phyloP scores from a whole-genome alignment of 2,888 invertebrate genomes.

The Mantis religiosa region DNA sequence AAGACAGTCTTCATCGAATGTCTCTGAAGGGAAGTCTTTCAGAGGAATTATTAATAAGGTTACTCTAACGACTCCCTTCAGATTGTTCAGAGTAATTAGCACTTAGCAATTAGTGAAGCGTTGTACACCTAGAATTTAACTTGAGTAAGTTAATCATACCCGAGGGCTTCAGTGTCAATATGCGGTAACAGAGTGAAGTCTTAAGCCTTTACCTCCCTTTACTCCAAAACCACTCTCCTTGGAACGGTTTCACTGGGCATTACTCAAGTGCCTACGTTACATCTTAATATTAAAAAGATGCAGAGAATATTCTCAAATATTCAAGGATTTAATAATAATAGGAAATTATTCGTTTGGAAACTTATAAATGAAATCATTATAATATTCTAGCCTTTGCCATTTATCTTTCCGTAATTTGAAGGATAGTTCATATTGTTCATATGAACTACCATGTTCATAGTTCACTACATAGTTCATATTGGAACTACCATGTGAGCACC shows the following conservation, averaged over 20 bases:
- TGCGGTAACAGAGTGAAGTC: background rate
- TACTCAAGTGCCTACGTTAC: background rate
- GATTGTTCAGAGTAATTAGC: background rate
- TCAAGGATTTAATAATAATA: too few species aligned
- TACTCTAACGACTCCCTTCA: background rate
- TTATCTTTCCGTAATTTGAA: too few species aligned
- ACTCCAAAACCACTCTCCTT: background rate
- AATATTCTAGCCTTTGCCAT: too few species aligned
- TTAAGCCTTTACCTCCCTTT: background rate
- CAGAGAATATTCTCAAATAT: too few species aligned
- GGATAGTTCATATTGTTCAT: too few species aligned
- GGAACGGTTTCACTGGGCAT: background rate
- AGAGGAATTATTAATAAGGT: background rate
- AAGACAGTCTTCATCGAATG: background rate
- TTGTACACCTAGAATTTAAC: background rate
- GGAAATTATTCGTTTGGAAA: too few species aligned
- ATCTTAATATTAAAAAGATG: too few species aligned
- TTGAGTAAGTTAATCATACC: background rate
- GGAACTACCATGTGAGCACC: too few species aligned
- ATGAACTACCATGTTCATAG: too few species aligned
- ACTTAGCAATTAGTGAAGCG: background rate
- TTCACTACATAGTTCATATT: too few species aligned
- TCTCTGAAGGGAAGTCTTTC: background rate
- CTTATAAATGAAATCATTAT: too few species aligned
- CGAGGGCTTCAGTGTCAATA: background rate